A percentile compares a stretch with the other conserved stretches of the same genome.
phyloP scores from a whole-genome alignment of 2,797 vertebrate genomes.

The Cyclura pinguis region DNA sequence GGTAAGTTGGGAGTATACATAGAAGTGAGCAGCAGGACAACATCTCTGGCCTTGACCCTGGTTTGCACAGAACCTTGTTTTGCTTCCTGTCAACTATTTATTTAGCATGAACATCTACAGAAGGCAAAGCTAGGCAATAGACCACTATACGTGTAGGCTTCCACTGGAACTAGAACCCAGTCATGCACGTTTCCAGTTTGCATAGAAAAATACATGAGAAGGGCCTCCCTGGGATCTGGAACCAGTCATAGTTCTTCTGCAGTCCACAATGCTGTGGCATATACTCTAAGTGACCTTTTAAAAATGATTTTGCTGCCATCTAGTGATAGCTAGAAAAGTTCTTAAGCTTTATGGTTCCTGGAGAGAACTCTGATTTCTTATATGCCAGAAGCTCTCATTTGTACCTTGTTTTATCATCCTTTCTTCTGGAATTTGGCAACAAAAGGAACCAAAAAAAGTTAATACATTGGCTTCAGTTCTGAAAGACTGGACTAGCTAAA shows the following conservation, averaged over 20 bases:
- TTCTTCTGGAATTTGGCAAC: background rate
- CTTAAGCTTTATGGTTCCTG: background rate
- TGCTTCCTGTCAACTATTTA: background rate
- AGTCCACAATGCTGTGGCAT: background rate
- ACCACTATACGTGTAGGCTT: background rate
- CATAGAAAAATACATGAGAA: too few species aligned
- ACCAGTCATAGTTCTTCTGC: too few species aligned
- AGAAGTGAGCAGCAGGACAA: background rate
- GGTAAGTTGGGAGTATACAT: background rate
- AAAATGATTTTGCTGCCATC: constrained; percentile 63
- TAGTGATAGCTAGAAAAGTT: constrained; percentile 59
- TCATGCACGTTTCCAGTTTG: too few species aligned
- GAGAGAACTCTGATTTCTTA: background rate
- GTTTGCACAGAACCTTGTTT: background rate
- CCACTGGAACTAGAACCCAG: background rate
- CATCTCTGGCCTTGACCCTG: background rate
- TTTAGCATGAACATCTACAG: background rate
- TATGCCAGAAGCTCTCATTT: too few species aligned
- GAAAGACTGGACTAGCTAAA: background rate
- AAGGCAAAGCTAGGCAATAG: background rate
- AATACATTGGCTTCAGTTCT: constrained; percentile 18
- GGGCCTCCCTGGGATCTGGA: too few species aligned
- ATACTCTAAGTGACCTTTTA: constrained; percentile 13
- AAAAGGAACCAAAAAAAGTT: constrained; percentile 2
- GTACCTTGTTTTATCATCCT: background rate